A percentile compares a stretch with the other conserved stretches of the same genome.
These are phyloP conservation scores for Bombus soroeensis DNA, from an alignment of 1,140 invertebrate species.

Conservation along the genomic window DNA sequence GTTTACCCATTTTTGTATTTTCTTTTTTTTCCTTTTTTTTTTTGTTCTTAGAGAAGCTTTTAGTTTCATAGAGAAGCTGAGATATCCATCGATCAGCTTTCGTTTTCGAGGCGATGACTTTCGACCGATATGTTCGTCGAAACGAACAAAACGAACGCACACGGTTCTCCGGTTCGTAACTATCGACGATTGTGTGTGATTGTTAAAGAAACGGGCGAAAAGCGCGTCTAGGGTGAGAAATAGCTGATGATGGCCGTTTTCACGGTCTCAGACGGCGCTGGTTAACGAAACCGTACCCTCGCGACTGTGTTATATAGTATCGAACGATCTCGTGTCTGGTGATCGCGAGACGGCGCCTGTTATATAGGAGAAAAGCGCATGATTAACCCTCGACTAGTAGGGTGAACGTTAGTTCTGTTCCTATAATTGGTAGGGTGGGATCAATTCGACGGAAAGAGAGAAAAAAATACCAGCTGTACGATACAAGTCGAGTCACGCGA, in stretches of 20 bases:
- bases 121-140: slow-evolving; percentile 40
- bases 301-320: not conserved
- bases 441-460: not conserved
- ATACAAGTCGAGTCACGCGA: not conserved
- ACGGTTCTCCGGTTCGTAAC: slow-evolving; percentile 10
- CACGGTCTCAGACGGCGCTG: slow-evolving; percentile 16
- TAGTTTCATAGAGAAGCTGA: not conserved
- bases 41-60: not conserved
- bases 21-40: no score
- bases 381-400: slow-evolving; percentile 38
- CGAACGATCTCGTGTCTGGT: slow-evolving; percentile 19
- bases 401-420: not conserved
- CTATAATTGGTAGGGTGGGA: slow-evolving; percentile 2
- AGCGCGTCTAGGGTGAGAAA: not conserved
- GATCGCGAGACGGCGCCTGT: slow-evolving; percentile 11
- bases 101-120: slow-evolving; percentile 50
- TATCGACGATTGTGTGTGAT: not conserved
- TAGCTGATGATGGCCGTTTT: slow-evolving; percentile 48
- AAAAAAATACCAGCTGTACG: slow-evolving; percentile 11
- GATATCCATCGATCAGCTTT: not conserved
- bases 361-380: slow-evolving; percentile 31
- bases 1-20: not conserved
- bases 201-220: slow-evolving; percentile 5
- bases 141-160: not conserved
- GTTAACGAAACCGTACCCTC: slow-evolving; percentile 3